Percentiles rank a stretch among this genome's conserved stretches.
These are phyloP conservation scores for Conus canariensis DNA, from an alignment of 2,888 invertebrate genomes.

Conservation along the genomic window DNA sequence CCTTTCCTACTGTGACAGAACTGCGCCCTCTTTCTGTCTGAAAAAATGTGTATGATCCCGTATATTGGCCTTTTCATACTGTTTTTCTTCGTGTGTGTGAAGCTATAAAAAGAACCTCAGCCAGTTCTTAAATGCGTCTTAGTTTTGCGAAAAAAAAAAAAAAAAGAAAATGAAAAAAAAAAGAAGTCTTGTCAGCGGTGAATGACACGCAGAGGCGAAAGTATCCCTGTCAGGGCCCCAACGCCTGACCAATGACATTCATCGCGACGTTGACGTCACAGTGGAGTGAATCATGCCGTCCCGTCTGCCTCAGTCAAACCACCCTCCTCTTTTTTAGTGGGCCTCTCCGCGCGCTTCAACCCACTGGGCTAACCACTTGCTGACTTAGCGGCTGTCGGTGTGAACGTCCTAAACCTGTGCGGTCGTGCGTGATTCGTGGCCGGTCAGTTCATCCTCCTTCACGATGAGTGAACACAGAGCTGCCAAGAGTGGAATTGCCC, in stretches of 20 bases:
- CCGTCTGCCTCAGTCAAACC: background rate
- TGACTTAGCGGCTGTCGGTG: background rate
- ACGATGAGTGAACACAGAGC: conserved; percentile 45
- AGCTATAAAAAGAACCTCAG: too few relatives aligned
- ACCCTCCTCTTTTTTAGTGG: background rate
- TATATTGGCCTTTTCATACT: too few relatives aligned
- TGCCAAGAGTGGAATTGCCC: conserved; percentile 49
- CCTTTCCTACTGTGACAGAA: too few relatives aligned
- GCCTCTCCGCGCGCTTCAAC: background rate
- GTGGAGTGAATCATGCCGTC: conserved; percentile 20
- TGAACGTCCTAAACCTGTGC: background rate
- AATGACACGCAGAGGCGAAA: background rate
- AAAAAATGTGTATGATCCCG: too few relatives aligned
- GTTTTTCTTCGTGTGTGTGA: too few relatives aligned
- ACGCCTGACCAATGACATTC: background rate
- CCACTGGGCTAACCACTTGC: conserved; percentile 20
- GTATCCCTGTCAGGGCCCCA: conserved; percentile 23
- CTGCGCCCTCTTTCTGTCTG: too few relatives aligned
- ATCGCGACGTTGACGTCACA: conserved; percentile 6
- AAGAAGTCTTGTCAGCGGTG: too few relatives aligned
- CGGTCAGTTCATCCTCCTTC: too few relatives aligned
- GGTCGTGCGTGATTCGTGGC: background rate
- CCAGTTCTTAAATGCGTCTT: too few relatives aligned
- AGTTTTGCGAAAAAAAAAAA: too few relatives aligned
- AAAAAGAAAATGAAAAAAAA: too few relatives aligned